Conservation (phyloP, 2,113 vertebrate species). For the Phalacrocorax pelagicus region DNA sequence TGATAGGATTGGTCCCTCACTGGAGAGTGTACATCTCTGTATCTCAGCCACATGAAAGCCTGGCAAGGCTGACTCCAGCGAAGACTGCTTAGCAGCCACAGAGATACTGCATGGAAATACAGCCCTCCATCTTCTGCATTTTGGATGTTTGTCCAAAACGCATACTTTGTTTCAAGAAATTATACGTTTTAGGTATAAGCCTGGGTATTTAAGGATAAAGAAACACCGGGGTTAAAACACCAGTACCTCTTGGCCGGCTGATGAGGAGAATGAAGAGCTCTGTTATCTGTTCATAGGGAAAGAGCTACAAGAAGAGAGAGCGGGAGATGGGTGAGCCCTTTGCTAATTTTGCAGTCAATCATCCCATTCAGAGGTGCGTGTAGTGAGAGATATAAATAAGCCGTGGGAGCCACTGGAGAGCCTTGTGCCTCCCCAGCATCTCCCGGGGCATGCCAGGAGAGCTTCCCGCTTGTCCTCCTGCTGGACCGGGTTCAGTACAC, state of each 20-base stretch:
- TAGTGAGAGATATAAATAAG: background rate
- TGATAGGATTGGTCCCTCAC: background rate
- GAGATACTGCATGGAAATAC: background rate
- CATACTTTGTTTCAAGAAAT: background rate
- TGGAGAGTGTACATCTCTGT: background rate
- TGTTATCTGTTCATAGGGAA: background rate
- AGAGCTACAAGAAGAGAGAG: background rate
- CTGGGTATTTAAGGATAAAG: background rate
- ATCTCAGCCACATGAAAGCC: background rate
- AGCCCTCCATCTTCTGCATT: background rate
- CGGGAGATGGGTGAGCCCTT: background rate
- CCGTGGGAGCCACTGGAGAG: background rate
- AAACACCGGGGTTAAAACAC: background rate
- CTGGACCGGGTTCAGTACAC: accelerated
- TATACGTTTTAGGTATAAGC: background rate
- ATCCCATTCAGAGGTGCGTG: background rate
- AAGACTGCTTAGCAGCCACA: background rate
- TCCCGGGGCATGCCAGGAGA: too few relatives aligned
- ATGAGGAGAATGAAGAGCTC: background rate
- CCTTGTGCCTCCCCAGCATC: background rate
- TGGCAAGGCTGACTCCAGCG: background rate
- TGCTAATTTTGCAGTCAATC: background rate
- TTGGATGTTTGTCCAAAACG: background rate
- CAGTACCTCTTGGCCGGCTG: background rate
- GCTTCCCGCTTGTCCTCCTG: background rate